Evolutionary conservation across 2,797 vertebrate genomes (phyloP).

Genomic region (Rhinella marina): DNA sequence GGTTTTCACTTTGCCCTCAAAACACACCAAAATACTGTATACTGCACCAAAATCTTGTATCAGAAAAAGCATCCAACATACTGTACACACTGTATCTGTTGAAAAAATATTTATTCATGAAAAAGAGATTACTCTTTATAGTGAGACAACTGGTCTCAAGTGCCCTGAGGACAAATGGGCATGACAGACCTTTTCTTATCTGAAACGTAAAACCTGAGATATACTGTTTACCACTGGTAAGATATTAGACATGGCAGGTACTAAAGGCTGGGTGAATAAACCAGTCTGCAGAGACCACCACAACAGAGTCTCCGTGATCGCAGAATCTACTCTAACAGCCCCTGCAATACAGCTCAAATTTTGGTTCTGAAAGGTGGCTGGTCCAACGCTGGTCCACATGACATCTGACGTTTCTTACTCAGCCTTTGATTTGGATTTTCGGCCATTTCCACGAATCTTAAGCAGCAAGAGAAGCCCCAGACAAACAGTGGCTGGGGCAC

Average conservation of each 20-base stretch:
- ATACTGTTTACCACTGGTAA: background rate
- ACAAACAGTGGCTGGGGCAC: slow-evolving; percentile 70
- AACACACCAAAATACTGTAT: background rate
- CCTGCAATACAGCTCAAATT: background rate
- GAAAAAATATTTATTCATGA: background rate
- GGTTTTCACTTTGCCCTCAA: background rate
- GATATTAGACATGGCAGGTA: background rate
- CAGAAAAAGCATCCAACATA: background rate
- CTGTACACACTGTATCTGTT: background rate
- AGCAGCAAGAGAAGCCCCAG: slow-evolving; percentile 77
- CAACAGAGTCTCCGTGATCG: background rate
- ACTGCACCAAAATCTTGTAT: background rate
- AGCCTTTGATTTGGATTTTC: slow-evolving; percentile 63
- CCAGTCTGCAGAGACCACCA: background rate
- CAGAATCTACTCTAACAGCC: background rate
- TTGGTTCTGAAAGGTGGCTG: background rate
- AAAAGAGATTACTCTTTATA: background rate
- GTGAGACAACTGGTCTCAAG: background rate
- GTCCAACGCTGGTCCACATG: background rate
- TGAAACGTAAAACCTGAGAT: slow-evolving; percentile 1
- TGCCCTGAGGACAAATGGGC: background rate
- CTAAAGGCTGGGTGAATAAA: background rate
- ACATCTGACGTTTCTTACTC: slow-evolving; percentile 43
- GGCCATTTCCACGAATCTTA: slow-evolving; percentile 66
- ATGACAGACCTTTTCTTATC: background rate